Conservation (phyloP, 2,113 vertebrate species). For the Ctenomys sociabilis region DNA sequence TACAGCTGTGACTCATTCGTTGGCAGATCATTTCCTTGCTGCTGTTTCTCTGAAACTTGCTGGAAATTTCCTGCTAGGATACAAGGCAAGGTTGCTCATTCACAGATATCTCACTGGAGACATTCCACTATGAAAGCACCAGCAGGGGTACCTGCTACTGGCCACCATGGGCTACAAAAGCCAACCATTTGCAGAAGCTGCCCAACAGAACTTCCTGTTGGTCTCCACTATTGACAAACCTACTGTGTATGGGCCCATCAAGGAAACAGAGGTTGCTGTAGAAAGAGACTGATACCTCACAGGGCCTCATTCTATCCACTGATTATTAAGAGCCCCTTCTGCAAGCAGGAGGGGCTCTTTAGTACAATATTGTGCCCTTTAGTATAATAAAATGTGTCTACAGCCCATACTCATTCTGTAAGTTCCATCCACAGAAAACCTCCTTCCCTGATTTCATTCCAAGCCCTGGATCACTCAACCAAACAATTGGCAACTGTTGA, state of each 20-base stretch:
- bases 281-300: not conserved
- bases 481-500: not conserved
- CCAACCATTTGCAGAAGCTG: not conserved
- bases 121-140: not conserved
- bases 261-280: not conserved
- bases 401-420: not conserved
- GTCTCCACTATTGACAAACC: not conserved
- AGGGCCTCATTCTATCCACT: not conserved
- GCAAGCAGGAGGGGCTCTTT: too few relatives aligned
- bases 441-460: not conserved
- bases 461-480: not conserved
- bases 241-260: not conserved
- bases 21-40: not conserved
- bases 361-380: too few relatives aligned
- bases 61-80: not conserved
- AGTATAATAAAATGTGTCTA: not conserved
- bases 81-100: not conserved
- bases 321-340: not conserved
- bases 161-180: not conserved
- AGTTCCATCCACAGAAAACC: not conserved
- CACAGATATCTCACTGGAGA: not conserved
- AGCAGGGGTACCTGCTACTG: not conserved
- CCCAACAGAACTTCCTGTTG: not conserved
- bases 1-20: not conserved
- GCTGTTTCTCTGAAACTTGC: not conserved